Percentiles rank a stretch among this genome's conserved stretches.
Conservation (phyloP, 2,797 vertebrate species). For the Spatula versicolor region DNA sequence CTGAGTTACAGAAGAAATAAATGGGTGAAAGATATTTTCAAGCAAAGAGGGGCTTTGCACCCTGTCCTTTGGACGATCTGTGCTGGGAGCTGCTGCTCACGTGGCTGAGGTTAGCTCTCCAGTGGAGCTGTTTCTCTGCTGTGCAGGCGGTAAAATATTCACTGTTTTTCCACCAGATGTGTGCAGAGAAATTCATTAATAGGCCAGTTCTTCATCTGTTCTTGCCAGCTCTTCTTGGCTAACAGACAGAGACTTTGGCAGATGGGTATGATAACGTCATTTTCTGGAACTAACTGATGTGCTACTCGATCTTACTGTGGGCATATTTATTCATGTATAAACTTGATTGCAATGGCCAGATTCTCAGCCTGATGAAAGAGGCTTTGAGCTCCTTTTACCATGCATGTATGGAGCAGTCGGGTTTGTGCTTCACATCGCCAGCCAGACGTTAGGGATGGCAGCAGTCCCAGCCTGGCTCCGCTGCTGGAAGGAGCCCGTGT, state of each 20-base stretch:
- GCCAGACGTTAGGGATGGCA: neutral
- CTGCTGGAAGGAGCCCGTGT: neutral
- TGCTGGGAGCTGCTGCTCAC: neutral
- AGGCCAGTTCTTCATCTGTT: neutral
- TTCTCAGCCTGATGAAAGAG: neutral
- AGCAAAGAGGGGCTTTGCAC: neutral
- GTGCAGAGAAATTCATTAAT: slow-evolving; percentile 3
- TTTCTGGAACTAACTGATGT: neutral
- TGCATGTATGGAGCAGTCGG: accelerated
- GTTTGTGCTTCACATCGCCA: neutral
- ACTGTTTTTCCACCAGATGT: neutral
- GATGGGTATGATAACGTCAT: neutral
- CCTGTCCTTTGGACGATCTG: neutral
- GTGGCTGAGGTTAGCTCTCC: neutral
- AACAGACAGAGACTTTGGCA: neutral
- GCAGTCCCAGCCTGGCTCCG: neutral
- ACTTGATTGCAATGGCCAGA: neutral
- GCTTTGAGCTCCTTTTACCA: neutral
- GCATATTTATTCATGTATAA: neutral
- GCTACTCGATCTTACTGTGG: neutral
- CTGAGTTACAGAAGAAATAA: neutral
- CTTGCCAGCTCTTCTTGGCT: slow-evolving; percentile 2
- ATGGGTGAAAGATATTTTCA: neutral
- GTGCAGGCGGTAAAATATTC: neutral
- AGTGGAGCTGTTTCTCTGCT: neutral